Percentiles rank a stretch among this genome's conserved stretches.
Evolutionary conservation across 2,888 invertebrate species (phyloP).

Genomic region (Yponomeuta sedellus): DNA sequence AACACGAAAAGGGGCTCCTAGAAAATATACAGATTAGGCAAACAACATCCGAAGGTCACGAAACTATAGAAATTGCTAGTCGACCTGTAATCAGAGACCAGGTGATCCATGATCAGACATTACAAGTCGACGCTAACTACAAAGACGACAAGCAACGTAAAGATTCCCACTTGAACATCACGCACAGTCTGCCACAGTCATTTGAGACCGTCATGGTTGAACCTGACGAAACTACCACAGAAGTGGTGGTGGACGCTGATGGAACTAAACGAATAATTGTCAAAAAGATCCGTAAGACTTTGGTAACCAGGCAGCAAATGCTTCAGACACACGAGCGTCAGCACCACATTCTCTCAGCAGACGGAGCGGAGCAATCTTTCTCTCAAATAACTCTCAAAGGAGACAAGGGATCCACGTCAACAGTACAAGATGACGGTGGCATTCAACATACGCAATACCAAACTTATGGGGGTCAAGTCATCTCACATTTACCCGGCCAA

Average conservation of each 20-base stretch:
- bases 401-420: constrained; percentile 77
- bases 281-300: constrained; percentile 81
- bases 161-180: constrained; percentile 82
- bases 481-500: constrained; percentile 79
- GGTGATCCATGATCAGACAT: constrained; percentile 74
- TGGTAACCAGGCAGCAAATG: constrained; percentile 80
- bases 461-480: constrained; percentile 79
- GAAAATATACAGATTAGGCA: constrained; percentile 82
- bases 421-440: constrained; percentile 77
- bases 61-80: constrained; percentile 84
- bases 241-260: constrained; percentile 87
- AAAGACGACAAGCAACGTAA: constrained; percentile 70
- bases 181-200: constrained; percentile 83
- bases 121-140: constrained; percentile 85
- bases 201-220: constrained; percentile 89
- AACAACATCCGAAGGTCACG: constrained; percentile 78
- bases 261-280: constrained; percentile 88
- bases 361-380: constrained; percentile 78
- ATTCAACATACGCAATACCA: constrained; percentile 78
- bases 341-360: constrained; percentile 71
- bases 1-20: constrained; percentile 63
- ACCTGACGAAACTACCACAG: constrained; percentile 89
- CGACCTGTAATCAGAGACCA: constrained; percentile 72
- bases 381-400: constrained; percentile 82
- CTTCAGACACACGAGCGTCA: constrained; percentile 79